Base-by-base conservation (phyloP, 2,113 vertebrate species). In the Mixornis gularis region DNA sequence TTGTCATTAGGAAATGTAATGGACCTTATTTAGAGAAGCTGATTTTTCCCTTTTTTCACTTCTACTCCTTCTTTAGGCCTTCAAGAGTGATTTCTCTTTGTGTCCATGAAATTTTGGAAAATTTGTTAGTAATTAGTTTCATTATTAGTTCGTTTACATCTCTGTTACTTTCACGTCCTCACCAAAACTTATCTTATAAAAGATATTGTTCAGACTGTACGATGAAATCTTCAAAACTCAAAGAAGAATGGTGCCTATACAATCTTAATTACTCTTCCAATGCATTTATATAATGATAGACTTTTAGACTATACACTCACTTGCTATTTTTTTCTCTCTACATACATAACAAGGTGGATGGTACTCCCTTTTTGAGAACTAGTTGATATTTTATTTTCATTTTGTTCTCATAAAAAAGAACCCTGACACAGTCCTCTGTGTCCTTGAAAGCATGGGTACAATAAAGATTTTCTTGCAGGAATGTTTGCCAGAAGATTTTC, bases 341-440 rank as follows among this genome's bases (percentile, higher is more conserved):
- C 15, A 13, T 71, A 4, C 9, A 9, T 20, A 72, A 27, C 21
- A 82, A 79, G 55, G 65, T 78, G 44, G 41, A 66, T 84, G 18
- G n/a, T 51, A 29, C 12, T 91, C 43, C 24, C 19, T 63, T 65
- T 43, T 30, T 9, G 26, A 82, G 53, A 25, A 51, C 41, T 58
- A n/a, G 56, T 76, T 78, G 69, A 8, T 88, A 41, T 55, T 95
- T 92, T 91, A n/a, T 90, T 94, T 89, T 89, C 56, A 63, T 88
- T 87, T 53, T 91, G 6, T 80, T 94, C n/a, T 72, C 49, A n/a
- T 92, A 66, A 66, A 94, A 49, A 49, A 22, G 46, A 85, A 70
- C 51, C 59, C 65, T 87, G 77, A 53, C 73, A 82, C 24, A 72
- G 24, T 46, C 38, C 24, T 58, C 40, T 34, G 8, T 82, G 49